Evolutionary conservation across 2,113 vertebrate species (phyloP).

Genomic region (Percopsis transmontana): DNA sequence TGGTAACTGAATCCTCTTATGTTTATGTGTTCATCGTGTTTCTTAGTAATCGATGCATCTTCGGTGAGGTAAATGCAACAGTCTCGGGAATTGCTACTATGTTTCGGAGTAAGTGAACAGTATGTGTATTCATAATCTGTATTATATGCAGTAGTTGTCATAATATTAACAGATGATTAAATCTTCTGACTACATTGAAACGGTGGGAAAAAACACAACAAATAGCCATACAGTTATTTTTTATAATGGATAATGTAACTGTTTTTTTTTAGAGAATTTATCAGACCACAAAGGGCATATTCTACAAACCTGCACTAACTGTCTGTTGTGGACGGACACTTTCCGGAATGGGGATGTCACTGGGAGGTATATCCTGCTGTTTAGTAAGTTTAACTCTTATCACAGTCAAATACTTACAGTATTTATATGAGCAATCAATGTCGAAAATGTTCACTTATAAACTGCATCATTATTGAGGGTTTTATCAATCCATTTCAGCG

Average conservation of each 20-base stretch:
- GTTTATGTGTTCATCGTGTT: slow-evolving; percentile 12
- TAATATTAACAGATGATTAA: neutral
- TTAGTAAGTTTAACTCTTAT: slow-evolving; percentile 56
- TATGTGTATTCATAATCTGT: neutral
- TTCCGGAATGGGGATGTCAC: slow-evolving; percentile 61
- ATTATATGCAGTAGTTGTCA: neutral
- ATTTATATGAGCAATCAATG: neutral
- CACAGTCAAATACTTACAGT: neutral
- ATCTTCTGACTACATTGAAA: neutral
- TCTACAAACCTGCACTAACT: slow-evolving; percentile 64
- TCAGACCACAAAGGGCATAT: slow-evolving; percentile 72
- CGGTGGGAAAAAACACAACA: neutral
- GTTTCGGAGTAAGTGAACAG: slow-evolving; percentile 66
- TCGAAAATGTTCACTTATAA: neutral
- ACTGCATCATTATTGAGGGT: neutral
- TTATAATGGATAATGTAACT: neutral
- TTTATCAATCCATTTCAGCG: slow-evolving; percentile 37
- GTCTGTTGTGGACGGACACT: slow-evolving; percentile 73
- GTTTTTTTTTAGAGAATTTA: slow-evolving; percentile 63
- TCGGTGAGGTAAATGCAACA: slow-evolving; percentile 66
- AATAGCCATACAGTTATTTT: neutral
- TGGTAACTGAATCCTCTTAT: neutral
- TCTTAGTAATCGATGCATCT: slow-evolving; percentile 60
- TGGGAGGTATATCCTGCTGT: slow-evolving; percentile 67
- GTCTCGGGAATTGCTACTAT: slow-evolving; percentile 53